Conservation (phyloP, 2,888 invertebrate species). For the Halocaridina rubra region DNA sequence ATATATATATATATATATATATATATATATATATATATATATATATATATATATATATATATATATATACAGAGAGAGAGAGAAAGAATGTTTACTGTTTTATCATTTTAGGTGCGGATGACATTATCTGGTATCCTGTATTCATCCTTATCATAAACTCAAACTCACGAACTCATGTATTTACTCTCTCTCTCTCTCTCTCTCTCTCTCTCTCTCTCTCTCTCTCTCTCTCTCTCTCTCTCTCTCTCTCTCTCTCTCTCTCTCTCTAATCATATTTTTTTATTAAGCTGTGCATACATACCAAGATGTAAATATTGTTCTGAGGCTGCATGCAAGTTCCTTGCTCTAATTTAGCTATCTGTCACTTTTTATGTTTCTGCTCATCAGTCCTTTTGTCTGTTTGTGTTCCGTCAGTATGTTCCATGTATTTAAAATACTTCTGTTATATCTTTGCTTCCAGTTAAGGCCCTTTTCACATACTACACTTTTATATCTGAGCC, state of each 20-base stretch:
- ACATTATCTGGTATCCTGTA: constrained; percentile 30
- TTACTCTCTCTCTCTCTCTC: constrained; percentile 25
- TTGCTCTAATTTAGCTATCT: neutral
- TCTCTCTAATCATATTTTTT: no score
- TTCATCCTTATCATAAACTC: neutral
- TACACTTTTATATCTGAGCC: no score
- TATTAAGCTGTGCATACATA: no score
- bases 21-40: no score
- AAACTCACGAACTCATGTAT: neutral
- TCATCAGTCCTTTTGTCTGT: neutral
- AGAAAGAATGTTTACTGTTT: constrained; percentile 22
- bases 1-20: no score
- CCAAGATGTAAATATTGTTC: neutral
- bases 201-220: constrained; percentile 32
- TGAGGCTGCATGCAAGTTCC: neutral
- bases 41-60: no score
- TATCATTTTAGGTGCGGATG: constrained; percentile 32
- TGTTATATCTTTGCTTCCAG: no score
- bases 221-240: constrained; percentile 27
- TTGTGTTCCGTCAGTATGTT: no score
- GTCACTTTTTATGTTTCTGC: neutral
- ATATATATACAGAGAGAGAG: no score
- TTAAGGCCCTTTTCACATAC: no score
- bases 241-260: neutral
- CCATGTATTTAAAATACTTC: no score